A percentile compares a stretch with the other conserved stretches of the same genome.
These are phyloP conservation scores for Sardinella longiceps DNA, from an alignment of 2,797 vertebrate genomes.

Conservation along the genomic window DNA sequence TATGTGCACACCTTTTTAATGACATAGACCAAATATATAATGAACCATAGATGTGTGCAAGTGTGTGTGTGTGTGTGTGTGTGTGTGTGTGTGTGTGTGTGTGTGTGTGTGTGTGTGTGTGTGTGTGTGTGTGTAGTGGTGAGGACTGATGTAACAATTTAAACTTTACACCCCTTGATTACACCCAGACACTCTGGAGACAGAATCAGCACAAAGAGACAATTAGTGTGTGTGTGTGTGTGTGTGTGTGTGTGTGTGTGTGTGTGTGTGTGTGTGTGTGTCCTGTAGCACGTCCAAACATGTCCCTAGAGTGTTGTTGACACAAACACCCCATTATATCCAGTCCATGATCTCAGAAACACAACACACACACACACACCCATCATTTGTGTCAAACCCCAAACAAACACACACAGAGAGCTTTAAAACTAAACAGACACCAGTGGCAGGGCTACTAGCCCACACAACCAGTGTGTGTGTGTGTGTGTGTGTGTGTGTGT, in stretches of 20 bases:
- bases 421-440: conserved; percentile 10
- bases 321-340: neutral
- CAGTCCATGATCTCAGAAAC: neutral
- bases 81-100: conserved; percentile 24
- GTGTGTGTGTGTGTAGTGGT: conserved; percentile 3
- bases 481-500: conserved; percentile 4
- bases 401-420: neutral
- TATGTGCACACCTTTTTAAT: no score
- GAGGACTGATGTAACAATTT: neutral
- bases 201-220: conserved; percentile 24
- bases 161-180: conserved; percentile 42
- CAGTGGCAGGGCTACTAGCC: neutral
- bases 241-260: conserved; percentile 21
- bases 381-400: neutral
- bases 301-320: neutral
- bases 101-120: conserved; percentile 1
- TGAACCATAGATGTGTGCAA: neutral
- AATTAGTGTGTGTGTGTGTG: conserved; percentile 37
- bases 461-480: neutral
- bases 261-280: neutral
- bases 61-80: conserved; percentile 24
- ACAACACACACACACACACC: neutral
- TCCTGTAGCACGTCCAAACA: neutral
- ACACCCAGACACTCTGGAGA: conserved; percentile 36
- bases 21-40: neutral